Evolutionary conservation across 2,797 vertebrate genomes (phyloP).

Genomic region (Malurus splendens): DNA sequence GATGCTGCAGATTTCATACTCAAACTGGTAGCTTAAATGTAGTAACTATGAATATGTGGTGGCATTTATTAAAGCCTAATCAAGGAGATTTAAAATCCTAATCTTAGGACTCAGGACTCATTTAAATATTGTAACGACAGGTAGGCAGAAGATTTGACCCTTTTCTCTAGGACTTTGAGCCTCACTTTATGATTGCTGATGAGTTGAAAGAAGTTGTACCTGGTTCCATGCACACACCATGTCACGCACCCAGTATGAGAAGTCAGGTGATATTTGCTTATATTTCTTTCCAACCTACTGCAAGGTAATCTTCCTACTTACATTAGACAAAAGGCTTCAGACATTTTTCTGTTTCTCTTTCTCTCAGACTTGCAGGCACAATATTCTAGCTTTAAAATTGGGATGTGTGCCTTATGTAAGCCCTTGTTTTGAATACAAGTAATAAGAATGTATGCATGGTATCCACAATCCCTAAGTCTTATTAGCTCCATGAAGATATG

Average conservation of each 20-base stretch:
- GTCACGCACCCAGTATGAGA: neutral
- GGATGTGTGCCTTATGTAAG: neutral
- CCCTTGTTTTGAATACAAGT: neutral
- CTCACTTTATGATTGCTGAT: neutral
- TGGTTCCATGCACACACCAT: neutral
- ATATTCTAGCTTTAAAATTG: neutral
- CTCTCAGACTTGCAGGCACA: neutral
- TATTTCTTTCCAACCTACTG: neutral
- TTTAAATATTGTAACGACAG: neutral
- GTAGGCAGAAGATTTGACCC: neutral
- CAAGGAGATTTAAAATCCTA: neutral
- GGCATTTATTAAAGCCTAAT: neutral
- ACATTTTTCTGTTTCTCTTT: neutral
- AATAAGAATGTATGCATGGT: neutral
- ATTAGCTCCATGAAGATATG: neutral
- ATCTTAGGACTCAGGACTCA: neutral
- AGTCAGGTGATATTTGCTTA: neutral
- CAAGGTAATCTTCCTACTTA: neutral
- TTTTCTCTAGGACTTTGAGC: neutral
- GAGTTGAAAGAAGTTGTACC: neutral
- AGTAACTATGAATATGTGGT: neutral
- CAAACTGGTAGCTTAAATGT: neutral
- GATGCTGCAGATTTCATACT: neutral
- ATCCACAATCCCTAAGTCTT: neutral
- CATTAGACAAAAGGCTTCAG: neutral